Percentiles rank a stretch among this genome's conserved stretches.
Evolutionary conservation across 2,113 vertebrate species (phyloP).

Genomic region (Tychaedon coryphoeus): DNA sequence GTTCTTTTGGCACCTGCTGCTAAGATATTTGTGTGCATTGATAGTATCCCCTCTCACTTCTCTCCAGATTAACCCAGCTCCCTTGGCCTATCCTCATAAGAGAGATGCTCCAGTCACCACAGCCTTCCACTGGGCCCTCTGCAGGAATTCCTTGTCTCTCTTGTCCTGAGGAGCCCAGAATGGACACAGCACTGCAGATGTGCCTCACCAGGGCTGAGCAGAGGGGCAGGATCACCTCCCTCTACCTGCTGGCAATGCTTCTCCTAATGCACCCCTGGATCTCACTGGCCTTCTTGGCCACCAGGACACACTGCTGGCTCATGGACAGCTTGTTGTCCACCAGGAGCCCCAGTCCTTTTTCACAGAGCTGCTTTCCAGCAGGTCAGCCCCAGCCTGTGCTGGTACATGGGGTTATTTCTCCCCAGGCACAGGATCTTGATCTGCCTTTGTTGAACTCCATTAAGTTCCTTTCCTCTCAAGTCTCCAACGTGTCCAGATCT

Average conservation of each 20-base stretch:
- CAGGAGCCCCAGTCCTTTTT: not conserved
- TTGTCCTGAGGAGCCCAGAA: not conserved
- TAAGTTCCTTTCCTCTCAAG: not conserved
- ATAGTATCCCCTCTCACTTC: not conserved
- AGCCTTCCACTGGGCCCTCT: not conserved
- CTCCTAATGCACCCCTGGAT: not conserved
- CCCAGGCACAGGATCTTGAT: not conserved
- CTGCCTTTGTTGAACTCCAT: not conserved
- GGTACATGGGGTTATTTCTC: rapidly evolving
- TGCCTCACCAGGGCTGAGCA: not conserved
- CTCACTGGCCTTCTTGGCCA: not conserved
- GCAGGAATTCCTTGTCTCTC: not conserved
- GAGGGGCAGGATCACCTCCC: not conserved
- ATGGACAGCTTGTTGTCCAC: not conserved
- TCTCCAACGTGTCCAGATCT: not conserved
- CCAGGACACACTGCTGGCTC: not conserved
- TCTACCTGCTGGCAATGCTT: not conserved
- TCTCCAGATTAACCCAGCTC: not conserved
- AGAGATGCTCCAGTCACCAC: not conserved
- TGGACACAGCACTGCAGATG: not conserved
- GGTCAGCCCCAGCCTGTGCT: not conserved
- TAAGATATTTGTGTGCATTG: not conserved
- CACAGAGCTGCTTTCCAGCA: not conserved
- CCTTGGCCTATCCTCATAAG: not conserved
- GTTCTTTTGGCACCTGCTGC: not conserved